A percentile compares a stretch with the other conserved stretches of the same genome.
phyloP scores from a whole-genome alignment of 2,888 invertebrate species.

The Nephrocerus scutellatus region DNA sequence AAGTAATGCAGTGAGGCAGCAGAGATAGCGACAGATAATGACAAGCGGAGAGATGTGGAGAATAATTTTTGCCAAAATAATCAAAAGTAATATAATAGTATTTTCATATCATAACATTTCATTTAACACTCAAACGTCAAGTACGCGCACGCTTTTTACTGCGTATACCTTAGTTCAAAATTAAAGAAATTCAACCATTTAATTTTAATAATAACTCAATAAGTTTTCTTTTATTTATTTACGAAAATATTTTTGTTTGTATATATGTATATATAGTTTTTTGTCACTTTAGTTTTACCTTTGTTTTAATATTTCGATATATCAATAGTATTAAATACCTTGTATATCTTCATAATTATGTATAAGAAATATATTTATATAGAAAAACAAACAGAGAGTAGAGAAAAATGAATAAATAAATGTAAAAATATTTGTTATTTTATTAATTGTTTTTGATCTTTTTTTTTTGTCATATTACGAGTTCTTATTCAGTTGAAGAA shows the following conservation, averaged over 20 bases:
- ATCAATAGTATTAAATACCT: constrained; percentile 3
- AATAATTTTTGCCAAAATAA: no score
- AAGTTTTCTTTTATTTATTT: constrained; percentile 28
- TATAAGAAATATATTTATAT: not conserved
- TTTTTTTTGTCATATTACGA: constrained; percentile 6
- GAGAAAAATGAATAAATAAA: constrained; percentile 11
- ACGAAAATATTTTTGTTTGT: constrained; percentile 34
- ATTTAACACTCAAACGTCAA: no score
- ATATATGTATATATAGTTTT: constrained; percentile 1
- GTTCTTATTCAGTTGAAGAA: no score
- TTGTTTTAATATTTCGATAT: constrained; percentile 1
- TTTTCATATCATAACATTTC: no score
- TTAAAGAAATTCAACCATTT: constrained; percentile 18
- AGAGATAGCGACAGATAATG: constrained; percentile 9
- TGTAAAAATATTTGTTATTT: constrained; percentile 20
- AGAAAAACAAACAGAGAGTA: constrained; percentile 14
- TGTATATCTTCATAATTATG: constrained; percentile 8
- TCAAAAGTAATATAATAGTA: no score
- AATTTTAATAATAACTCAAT: constrained; percentile 41
- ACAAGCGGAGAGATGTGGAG: constrained; percentile 17
- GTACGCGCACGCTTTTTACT: no score
- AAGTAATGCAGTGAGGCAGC: constrained; percentile 13
- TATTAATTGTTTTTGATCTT: constrained; percentile 9
- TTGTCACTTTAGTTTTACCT: not conserved
- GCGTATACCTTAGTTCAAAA: no score